Base-by-base conservation (phyloP, 2,888 invertebrate species). In the Argyresthia goedartella region DNA sequence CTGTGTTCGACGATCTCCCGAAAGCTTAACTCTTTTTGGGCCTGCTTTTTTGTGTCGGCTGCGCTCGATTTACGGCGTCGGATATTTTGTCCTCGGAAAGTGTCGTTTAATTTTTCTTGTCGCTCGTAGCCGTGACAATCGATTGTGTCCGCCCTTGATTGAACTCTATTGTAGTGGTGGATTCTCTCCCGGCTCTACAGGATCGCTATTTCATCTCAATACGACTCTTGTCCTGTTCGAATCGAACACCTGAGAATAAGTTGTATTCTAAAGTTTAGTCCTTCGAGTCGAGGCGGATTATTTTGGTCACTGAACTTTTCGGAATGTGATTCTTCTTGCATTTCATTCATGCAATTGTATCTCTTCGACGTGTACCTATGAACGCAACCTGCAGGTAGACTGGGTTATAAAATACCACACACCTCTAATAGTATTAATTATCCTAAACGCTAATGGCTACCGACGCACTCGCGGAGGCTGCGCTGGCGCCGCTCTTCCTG, bases 11-110 rank as follows among this genome's bases (percentile, higher is more conserved):
- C 80, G 80, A 86, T 85, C 85, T 81, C 70, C 75, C 74, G 75
- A 82, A 80, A 84, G 85, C 81, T 85, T 84, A 84, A 50, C 84
- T 81, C 82, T 82, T 85, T 86, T 86, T 84, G 84, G 73, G 79
- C 62, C 69, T 13, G 63, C 71, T 70, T 77, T 79, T 72, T 74
- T 63, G 66, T 74, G 75, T 69, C 71, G 69, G 71, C 64, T 61
- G 59, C 66, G 67, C 60, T 65, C 75, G 76, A 81, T 84, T 84
- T 84, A 84, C 81, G 68, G 73, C 71, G 67, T 62, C 69, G 67
- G 69, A 63, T 69, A 73, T 77, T 80, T 77, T 76, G 76, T 80
- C 62, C 70, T 65, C 69, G 66, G 71, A 76, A 78, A 76, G 71
- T 81, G 82, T 81, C 84, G 76, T 84, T 84, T 84, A 82, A 85